Evolutionary conservation across 1,140 invertebrate genomes (phyloP), one percentile per base, ranked within the genome.

Genomic region (Oryctes rhinoceros): DNA sequence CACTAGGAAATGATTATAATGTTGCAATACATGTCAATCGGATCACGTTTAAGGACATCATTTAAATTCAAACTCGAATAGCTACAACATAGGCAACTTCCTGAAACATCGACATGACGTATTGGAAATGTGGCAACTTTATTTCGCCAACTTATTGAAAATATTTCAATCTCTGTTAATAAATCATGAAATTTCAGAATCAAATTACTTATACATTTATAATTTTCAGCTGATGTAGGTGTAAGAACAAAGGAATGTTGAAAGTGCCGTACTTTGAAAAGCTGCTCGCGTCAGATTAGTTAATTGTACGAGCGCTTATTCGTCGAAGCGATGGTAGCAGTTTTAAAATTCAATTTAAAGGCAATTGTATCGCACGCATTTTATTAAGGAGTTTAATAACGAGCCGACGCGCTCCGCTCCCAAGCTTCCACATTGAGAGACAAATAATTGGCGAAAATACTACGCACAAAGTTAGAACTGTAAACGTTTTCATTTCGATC

Each of bases 311-410:
- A 44, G 9, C 1, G 39, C 39, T 44, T 44, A 44, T n/a, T 53
- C 49, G 49, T n/a, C 49, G 49, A 53, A 53, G 11, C 49, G 49
- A 11, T n/a, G 49, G 49, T 53, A n/a, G 49, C 49, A 53, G n/a
- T 13, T 53, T 53, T 53, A 53, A 53, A 53, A 53, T 53, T 53
- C 49, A 53, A 53, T 53, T 53, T 53, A 53, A 53, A 53, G n/a
- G 49, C 49, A 53, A 53, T 53, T 53, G 49, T 53, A 53, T 53
- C 49, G 49, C 49, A 15, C 49, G 49, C 49, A 4, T 53, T 53
- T 53, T 53, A 53, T 15, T 53, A 15, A 53, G 49, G 9, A 53
- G 49, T 53, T 53, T 53, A 53, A 53, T 53, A 53, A 53, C 49
- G 49, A 53, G 11, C 49, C 49, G 13, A 53, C 13, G 11, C 1